These are phyloP conservation scores for Origma solitaria DNA, from an alignment of 2,113 vertebrate genomes.

Conservation along the genomic window DNA sequence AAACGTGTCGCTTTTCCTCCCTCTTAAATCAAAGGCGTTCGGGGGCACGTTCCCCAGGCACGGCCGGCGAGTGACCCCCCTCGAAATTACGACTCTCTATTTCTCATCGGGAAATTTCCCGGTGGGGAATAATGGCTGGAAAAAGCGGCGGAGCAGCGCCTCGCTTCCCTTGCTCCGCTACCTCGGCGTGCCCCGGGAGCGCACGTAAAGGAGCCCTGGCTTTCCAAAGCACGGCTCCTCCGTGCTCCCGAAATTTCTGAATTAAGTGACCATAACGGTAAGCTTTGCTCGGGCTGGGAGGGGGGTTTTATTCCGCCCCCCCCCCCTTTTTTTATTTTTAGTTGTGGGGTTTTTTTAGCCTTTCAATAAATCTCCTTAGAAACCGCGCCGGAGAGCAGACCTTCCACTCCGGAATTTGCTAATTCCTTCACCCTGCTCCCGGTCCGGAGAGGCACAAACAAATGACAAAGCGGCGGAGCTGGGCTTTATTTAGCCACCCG, in stretches of 20 bases:
- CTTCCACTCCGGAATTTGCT: neutral
- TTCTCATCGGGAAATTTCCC: neutral
- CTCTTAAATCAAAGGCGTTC: neutral
- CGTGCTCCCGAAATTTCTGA: neutral
- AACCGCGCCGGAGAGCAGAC: neutral
- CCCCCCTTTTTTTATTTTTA: too few relatives aligned
- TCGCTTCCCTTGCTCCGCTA: neutral
- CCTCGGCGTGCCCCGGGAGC: neutral
- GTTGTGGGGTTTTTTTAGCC: neutral
- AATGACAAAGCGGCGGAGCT: neutral
- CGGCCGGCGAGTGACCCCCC: neutral
- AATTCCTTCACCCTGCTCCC: neutral
- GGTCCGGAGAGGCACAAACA: neutral
- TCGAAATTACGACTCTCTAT: neutral
- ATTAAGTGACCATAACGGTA: conserved; percentile 11
- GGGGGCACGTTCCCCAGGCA: neutral
- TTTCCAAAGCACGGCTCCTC: neutral
- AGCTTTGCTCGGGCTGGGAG: neutral
- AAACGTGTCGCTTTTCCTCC: neutral
- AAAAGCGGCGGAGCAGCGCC: neutral
- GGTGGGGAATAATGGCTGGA: neutral
- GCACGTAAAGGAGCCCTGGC: neutral
- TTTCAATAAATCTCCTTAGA: conserved; percentile 17
- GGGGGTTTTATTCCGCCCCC: accelerated
- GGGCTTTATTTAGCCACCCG: neutral